These are phyloP conservation scores for Phenacoccus solenopsis DNA, from an alignment of 1,140 invertebrate species.

Conservation along the genomic window DNA sequence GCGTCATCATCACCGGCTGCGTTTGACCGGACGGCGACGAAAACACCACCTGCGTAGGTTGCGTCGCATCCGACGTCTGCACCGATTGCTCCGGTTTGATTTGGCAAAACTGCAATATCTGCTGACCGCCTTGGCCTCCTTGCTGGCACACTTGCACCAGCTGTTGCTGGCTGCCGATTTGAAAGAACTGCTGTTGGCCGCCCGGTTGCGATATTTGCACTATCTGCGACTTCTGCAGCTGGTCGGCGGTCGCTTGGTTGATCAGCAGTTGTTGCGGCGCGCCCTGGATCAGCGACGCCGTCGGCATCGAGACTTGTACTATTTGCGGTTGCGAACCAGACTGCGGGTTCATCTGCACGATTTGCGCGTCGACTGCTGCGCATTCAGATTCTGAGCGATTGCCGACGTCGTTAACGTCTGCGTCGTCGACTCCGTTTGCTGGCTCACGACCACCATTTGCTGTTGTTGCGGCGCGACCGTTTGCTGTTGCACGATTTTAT, in stretches of 20 bases:
- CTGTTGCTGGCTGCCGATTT: background rate
- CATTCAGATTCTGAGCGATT: no score
- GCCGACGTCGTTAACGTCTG: no score
- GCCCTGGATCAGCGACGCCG: background rate
- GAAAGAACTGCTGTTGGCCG: background rate
- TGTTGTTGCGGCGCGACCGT: background rate
- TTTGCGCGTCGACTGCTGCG: no score
- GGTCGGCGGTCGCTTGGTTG: background rate
- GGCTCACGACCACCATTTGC: background rate
- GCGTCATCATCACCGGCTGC: background rate
- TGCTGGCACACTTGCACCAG: background rate
- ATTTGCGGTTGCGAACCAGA: background rate
- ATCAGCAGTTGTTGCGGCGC: background rate
- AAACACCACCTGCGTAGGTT: background rate
- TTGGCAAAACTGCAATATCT: background rate
- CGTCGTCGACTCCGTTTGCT: background rate
- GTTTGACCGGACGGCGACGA: background rate
- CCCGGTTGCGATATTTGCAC: background rate
- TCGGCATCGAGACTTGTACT: background rate
- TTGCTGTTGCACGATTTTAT: conserved; percentile 8
- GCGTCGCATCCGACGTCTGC: background rate
- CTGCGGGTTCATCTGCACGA: background rate
- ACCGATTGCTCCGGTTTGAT: background rate
- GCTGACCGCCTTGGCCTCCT: background rate
- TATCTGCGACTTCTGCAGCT: background rate